Base-by-base conservation (phyloP, 2,113 vertebrate genomes). In the Gallinago paraguaiae region DNA sequence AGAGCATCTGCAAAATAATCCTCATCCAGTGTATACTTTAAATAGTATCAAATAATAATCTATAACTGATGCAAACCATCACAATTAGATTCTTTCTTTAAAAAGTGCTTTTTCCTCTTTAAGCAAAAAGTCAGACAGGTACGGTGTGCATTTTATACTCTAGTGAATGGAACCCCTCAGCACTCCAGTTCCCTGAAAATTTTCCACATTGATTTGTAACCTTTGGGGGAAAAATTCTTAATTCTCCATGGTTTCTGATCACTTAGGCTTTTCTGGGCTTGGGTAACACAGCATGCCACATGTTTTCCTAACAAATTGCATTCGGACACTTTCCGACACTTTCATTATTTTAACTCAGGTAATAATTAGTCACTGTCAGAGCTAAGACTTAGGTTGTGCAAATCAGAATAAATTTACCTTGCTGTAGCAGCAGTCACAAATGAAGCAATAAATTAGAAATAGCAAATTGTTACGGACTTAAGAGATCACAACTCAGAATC, bases 271-370 rank as follows among this genome's bases (percentile, higher is more conserved):
- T 98, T 97, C 94, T 96, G 97, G 97, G 97, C 97, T 96, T 97
- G 96, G 96, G 97, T 98, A 98, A 98, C 97, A 96, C 98, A 98
- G 98, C 97, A 96, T 98, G 98, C 98, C 97, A 98, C 98, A 98
- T 98, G 98, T 98, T 98, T 98, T 98, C 97, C 97, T 98, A 98
- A 98, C 98, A 98, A 98, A 98, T 98, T 98, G 97, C 98, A 98
- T 98, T 98, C 96, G 98, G 98, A 98, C 98, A 98, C 98, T 98
- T 98, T 98, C 98, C 98, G 98, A 98, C 98, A 98, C 98, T 98
- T 98, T 98, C 98, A 98, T 98, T 98, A 98, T 98, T 98, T 98
- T 98, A 98, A 98, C 98, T 98, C 98, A 98, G 98, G 98, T 98
- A 98, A 98, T 98, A 98, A 98, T 98, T 98, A 98, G 98, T 98